These are phyloP conservation scores for Drosophila hamatofila DNA, from an alignment of 2,888 invertebrate species.

Conservation along the genomic window DNA sequence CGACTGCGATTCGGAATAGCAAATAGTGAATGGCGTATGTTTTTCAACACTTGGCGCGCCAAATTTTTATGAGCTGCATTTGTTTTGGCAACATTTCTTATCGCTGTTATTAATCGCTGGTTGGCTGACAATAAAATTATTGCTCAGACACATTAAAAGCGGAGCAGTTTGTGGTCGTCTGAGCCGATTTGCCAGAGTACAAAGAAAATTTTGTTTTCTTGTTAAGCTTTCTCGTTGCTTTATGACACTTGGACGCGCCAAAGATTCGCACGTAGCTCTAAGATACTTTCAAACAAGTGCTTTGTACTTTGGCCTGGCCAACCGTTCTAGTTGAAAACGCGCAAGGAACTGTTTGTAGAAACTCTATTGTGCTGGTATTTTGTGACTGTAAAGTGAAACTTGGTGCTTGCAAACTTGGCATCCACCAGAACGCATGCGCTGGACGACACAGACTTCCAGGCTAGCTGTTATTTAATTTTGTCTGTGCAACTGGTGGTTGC, in stretches of 20 bases:
- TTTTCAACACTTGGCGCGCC: conserved; percentile 63
- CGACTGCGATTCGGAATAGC: conserved; percentile 43
- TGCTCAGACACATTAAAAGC: conserved; percentile 60
- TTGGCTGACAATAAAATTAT: conserved; percentile 63
- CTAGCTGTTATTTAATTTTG: conserved; percentile 46
- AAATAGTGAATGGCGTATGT: conserved; percentile 48
- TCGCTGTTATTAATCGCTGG: conserved; percentile 66
- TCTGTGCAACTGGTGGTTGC: conserved; percentile 75
- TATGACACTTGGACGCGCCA: conserved; percentile 19
- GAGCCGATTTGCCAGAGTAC: conserved; percentile 43
- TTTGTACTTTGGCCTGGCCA: conserved; percentile 22
- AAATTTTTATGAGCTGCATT: conserved; percentile 50
- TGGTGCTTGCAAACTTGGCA: conserved; percentile 62
- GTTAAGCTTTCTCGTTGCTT: conserved; percentile 27
- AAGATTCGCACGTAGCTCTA: conserved; percentile 17
- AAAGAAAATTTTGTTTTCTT: not conserved
- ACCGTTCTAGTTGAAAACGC: conserved; percentile 76
- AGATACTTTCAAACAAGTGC: conserved; percentile 6
- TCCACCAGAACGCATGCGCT: conserved; percentile 68
- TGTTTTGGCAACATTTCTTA: conserved; percentile 57
- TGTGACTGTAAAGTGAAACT: conserved; percentile 36
- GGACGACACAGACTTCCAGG: conserved; percentile 51
- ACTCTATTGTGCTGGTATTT: conserved; percentile 71
- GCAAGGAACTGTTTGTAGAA: conserved; percentile 75
- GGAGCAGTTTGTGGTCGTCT: conserved; percentile 31